A percentile compares a stretch with the other conserved stretches of the same genome.
These are phyloP conservation scores for Pristionchus arcanus DNA, from an alignment of 2,888 invertebrate genomes.

Conservation along the genomic window DNA sequence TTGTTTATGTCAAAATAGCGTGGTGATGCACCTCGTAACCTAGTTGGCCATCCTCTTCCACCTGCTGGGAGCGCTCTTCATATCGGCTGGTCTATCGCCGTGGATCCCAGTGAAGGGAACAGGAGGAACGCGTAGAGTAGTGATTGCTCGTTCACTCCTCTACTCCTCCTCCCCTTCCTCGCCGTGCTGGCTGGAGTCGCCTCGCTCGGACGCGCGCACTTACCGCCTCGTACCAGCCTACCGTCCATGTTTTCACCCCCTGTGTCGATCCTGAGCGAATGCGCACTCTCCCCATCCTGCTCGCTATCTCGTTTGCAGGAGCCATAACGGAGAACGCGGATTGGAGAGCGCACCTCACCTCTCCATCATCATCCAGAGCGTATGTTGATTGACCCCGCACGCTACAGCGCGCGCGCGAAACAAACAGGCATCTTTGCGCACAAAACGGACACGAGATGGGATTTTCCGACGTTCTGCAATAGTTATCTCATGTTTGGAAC, in stretches of 20 bases:
- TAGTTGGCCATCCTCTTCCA: background rate
- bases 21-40: slow-evolving; percentile 33
- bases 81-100: background rate
- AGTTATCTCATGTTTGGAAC: too few species aligned
- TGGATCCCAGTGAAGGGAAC: background rate
- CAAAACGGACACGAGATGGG: background rate
- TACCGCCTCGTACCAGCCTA: background rate
- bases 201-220: slow-evolving; percentile 23
- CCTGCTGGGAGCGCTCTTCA: background rate
- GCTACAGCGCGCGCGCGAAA: background rate
- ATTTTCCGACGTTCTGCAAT: too few species aligned
- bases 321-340: too few species aligned
- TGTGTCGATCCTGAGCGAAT: too few species aligned
- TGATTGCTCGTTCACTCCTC: background rate
- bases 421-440: background rate
- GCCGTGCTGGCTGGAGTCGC: slow-evolving; percentile 23
- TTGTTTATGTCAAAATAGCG: slow-evolving; percentile 30
- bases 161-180: background rate
- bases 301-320: too few species aligned
- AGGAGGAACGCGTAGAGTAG: background rate
- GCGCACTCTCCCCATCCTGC: background rate
- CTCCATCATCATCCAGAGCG: background rate
- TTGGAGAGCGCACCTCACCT: background rate
- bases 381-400: slow-evolving; percentile 5
- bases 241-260: background rate